Base-by-base conservation (phyloP, 1,140 invertebrate species). In the Andrena cerasifolii region DNA sequence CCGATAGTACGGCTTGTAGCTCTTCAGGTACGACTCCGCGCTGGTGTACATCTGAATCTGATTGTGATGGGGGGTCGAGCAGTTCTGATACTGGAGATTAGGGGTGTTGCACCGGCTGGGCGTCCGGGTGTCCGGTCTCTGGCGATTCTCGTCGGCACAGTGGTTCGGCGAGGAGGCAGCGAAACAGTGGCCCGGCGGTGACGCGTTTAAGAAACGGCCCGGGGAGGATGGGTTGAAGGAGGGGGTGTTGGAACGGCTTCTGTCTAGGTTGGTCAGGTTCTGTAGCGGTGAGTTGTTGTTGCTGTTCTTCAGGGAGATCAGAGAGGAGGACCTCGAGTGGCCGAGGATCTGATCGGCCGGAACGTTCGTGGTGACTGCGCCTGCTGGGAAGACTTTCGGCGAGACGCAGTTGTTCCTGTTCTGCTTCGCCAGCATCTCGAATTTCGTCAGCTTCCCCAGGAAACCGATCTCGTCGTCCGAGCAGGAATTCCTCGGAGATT, bases 341-440 rank as follows among this genome's bases (percentile, higher is more conserved):
- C 93, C 96, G 8, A 97, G 90, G 0, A 97, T 96, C 80, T 96
- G 96, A 91, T 95, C 96, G 0, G 96, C 96, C 3, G 96, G 96
- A 6, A 96, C 96, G 79, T 96, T 96, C 0, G 96, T 95, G 4
- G 96, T 97, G 24, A 96, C 87, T n/a, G 95, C 94, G 84, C 96
- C 96, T 0, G 95, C 93, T 33, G 94, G 95, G 85, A 97, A 97
- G 1, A 97, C 96, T 91, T 97, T 97, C 0, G 96, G 96, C 0
- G 96, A 96, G n/a, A 93, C 93, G 80, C 86, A 93, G 53, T 90
- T 92, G 78, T 66, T 89, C 59, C 59, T 76, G 51, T 71, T 90
- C 66, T 93, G 91, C 58, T 90, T 86, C 3, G 92, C 85, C 14
- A 93, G 79, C 90, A 92, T 92, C 59, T 92, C 92, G 76, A 92